A percentile compares a stretch with the other conserved stretches of the same genome.
Evolutionary conservation across 2,113 vertebrate genomes (phyloP).

Genomic region (Nothocercus nigrocapillus): DNA sequence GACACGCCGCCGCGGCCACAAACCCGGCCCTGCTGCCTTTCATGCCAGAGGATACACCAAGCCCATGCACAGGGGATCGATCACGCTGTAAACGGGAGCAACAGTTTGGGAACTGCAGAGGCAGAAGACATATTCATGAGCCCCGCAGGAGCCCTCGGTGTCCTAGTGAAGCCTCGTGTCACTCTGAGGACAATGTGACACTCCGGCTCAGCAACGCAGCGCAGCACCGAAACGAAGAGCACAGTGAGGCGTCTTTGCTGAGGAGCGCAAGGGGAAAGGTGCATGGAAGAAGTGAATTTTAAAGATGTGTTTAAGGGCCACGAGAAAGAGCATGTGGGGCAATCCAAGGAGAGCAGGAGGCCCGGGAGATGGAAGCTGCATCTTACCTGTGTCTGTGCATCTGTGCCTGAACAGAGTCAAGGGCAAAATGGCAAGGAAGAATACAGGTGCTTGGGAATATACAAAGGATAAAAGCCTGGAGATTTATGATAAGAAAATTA

Average conservation of each 20-base stretch:
- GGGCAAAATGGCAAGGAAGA: not conserved
- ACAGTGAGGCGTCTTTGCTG: not conserved
- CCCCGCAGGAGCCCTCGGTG: not conserved
- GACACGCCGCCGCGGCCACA: not conserved
- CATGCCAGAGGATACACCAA: not conserved
- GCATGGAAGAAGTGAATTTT: not conserved
- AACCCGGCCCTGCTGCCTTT: not conserved
- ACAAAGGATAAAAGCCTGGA: not conserved
- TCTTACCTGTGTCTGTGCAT: rapidly evolving
- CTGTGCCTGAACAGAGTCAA: not conserved
- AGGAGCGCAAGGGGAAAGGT: not conserved
- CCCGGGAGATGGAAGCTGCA: not conserved
- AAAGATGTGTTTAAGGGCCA: not conserved
- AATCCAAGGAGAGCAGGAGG: not conserved
- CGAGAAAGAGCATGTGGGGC: not conserved
- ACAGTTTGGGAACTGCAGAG: not conserved
- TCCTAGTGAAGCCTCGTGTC: not conserved
- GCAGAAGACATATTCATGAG: not conserved
- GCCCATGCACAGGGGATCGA: rapidly evolving
- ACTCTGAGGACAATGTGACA: not conserved
- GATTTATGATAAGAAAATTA: not conserved
- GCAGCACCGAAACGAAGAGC: not conserved
- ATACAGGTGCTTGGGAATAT: not conserved
- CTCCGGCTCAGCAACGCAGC: not conserved
- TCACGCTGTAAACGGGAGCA: not conserved